These are phyloP conservation scores for Platichthys flesus DNA, from an alignment of 2,113 vertebrate genomes.

Conservation along the genomic window DNA sequence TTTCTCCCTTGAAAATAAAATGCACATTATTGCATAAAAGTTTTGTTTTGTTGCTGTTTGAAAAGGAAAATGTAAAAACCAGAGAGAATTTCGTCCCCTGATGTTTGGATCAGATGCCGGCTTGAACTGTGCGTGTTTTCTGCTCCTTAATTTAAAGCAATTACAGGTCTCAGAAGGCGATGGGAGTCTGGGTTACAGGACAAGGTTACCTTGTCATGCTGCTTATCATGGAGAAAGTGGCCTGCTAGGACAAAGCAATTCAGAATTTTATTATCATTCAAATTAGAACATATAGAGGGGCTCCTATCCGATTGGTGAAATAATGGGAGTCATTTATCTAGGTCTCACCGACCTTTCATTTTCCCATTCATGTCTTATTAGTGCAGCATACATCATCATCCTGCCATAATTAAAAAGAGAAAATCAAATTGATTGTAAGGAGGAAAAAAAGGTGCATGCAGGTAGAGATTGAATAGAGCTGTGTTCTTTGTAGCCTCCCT, in stretches of 20 bases:
- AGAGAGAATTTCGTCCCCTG: slow-evolving; percentile 31
- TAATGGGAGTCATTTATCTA: slow-evolving; percentile 94
- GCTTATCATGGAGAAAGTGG: slow-evolving; percentile 83
- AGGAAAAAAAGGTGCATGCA: slow-evolving; percentile 63
- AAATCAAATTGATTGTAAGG: slow-evolving; percentile 85
- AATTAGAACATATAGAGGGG: slow-evolving; percentile 88
- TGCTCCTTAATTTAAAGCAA: slow-evolving; percentile 73
- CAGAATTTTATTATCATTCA: slow-evolving; percentile 90
- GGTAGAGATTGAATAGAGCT: slow-evolving; percentile 54
- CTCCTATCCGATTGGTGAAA: slow-evolving; percentile 93
- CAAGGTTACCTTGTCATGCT: slow-evolving; percentile 87
- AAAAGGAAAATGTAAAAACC: slow-evolving; percentile 2
- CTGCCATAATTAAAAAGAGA: slow-evolving; percentile 87
- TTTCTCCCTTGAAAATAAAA: not conserved
- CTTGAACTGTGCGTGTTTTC: slow-evolving; percentile 62
- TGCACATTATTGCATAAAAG: not conserved
- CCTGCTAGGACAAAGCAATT: slow-evolving; percentile 83
- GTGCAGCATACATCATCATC: slow-evolving; percentile 90
- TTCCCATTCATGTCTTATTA: slow-evolving; percentile 92
- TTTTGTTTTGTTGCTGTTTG: not conserved
- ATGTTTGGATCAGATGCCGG: slow-evolving; percentile 39
- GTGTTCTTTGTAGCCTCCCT: slow-evolving; percentile 31
- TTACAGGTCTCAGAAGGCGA: slow-evolving; percentile 61
- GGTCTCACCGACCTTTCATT: slow-evolving; percentile 91
- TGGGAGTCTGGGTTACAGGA: slow-evolving; percentile 76